phyloP scores from a whole-genome alignment of 2,113 vertebrate species.

The Ictalurus punctatus region DNA sequence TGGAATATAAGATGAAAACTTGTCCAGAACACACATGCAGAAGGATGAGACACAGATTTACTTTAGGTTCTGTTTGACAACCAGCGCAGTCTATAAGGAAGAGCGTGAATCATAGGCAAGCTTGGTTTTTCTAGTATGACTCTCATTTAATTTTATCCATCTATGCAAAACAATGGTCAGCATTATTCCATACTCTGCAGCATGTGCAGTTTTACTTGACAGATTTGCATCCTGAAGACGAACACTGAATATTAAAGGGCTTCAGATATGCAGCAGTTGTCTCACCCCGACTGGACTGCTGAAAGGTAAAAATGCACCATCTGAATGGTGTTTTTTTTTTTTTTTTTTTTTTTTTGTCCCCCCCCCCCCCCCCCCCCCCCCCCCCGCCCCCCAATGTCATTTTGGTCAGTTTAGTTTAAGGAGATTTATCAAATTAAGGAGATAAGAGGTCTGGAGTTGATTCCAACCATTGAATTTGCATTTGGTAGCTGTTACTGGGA shows the following conservation, averaged over 20 bases:
- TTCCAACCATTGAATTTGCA: too few species aligned
- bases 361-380: too few species aligned
- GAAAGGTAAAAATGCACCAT: not conserved
- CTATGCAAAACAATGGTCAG: not conserved
- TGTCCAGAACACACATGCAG: not conserved
- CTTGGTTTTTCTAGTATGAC: not conserved
- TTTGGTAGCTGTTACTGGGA: too few species aligned
- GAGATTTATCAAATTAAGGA: too few species aligned
- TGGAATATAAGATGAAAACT: not conserved
- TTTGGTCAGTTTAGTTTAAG: not conserved
- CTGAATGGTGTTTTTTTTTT: not conserved
- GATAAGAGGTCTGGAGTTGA: too few species aligned
- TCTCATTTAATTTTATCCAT: not conserved
- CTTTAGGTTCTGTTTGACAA: not conserved
- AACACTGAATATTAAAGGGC: not conserved
- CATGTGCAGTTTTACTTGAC: not conserved
- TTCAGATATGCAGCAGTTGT: not conserved
- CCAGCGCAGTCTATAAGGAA: not conserved
- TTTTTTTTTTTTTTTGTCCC: too few species aligned
- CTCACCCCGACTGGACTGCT: not conserved
- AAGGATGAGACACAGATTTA: constrained; percentile 8
- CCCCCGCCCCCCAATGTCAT: too few species aligned
- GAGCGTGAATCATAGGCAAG: not conserved
- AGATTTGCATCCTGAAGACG: not conserved
- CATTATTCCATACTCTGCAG: not conserved